These are phyloP conservation scores for Mermis nigrescens DNA, from an alignment of 2,888 invertebrate species.

Conservation along the genomic window DNA sequence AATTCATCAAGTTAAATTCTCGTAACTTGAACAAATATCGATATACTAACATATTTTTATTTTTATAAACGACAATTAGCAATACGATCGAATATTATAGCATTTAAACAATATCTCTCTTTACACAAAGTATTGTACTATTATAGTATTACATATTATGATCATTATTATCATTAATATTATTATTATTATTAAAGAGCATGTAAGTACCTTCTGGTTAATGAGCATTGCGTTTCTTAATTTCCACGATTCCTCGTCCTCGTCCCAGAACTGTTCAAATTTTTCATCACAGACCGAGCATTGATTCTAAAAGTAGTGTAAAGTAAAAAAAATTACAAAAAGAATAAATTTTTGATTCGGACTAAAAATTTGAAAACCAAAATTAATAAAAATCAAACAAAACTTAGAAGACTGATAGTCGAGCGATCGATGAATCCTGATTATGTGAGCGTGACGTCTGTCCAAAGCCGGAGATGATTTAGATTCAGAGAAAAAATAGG, in stretches of 20 bases:
- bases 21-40: too few relatives aligned
- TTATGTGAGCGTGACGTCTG: too few relatives aligned
- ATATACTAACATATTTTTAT: not conserved
- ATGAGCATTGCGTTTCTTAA: slow-evolving; percentile 52
- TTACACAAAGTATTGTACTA: slow-evolving; percentile 16
- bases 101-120: not conserved
- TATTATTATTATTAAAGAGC: not conserved
- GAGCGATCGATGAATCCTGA: too few relatives aligned
- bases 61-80: not conserved
- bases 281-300: slow-evolving; percentile 76
- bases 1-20: too few relatives aligned
- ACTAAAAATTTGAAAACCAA: not conserved
- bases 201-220: not conserved
- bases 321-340: slow-evolving; percentile 5
- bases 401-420: too few relatives aligned
- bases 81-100: too few relatives aligned
- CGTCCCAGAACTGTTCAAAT: slow-evolving; percentile 85
- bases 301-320: slow-evolving; percentile 36
- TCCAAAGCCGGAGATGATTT: too few relatives aligned
- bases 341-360: not conserved
- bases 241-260: slow-evolving; percentile 94
- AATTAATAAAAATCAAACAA: not conserved
- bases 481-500: too few relatives aligned
- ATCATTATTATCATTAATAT: too few relatives aligned
- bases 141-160: not conserved